A percentile compares a stretch with the other conserved stretches of the same genome.
These are phyloP conservation scores for Pelusios castaneus DNA, from an alignment of 2,113 vertebrate species.

Conservation along the genomic window DNA sequence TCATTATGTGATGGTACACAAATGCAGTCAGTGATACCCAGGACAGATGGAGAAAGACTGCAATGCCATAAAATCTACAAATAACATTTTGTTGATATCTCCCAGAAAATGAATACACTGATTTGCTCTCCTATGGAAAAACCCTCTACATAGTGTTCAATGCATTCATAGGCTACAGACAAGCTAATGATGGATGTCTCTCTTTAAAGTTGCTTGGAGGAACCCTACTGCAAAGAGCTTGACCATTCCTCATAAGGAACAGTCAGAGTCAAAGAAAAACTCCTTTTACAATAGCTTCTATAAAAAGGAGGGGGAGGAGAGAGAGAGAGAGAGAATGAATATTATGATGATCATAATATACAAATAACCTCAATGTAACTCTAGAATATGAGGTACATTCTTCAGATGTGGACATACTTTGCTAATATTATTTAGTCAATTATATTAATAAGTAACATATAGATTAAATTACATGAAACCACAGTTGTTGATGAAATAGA, in stretches of 20 bases:
- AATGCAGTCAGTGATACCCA: constrained; percentile 46
- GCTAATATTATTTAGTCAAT: not conserved
- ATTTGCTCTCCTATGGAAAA: constrained; percentile 33
- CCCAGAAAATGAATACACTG: constrained; percentile 52
- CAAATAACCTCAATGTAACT: not conserved
- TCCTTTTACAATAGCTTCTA: not conserved
- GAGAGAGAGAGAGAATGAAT: no score
- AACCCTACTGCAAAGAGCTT: not conserved
- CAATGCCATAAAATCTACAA: constrained; percentile 42
- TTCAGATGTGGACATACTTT: constrained; percentile 38
- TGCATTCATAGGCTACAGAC: not conserved
- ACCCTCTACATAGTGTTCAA: not conserved
- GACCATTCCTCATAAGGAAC: not conserved
- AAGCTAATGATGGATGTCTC: not conserved
- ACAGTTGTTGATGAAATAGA: constrained; percentile 5
- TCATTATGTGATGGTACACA: constrained; percentile 55
- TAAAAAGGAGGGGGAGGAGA: not conserved
- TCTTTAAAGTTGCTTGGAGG: not conserved
- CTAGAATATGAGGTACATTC: constrained; percentile 33
- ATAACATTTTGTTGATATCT: constrained; percentile 37
- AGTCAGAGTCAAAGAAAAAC: not conserved
- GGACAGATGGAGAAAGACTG: constrained; percentile 62
- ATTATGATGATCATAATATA: not conserved
- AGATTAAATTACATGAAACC: constrained; percentile 3
- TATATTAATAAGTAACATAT: constrained; percentile 54